A percentile compares a stretch with the other conserved stretches of the same genome.
phyloP scores from a whole-genome alignment of 2,888 invertebrate genomes.

The Achlya flavicornis region DNA sequence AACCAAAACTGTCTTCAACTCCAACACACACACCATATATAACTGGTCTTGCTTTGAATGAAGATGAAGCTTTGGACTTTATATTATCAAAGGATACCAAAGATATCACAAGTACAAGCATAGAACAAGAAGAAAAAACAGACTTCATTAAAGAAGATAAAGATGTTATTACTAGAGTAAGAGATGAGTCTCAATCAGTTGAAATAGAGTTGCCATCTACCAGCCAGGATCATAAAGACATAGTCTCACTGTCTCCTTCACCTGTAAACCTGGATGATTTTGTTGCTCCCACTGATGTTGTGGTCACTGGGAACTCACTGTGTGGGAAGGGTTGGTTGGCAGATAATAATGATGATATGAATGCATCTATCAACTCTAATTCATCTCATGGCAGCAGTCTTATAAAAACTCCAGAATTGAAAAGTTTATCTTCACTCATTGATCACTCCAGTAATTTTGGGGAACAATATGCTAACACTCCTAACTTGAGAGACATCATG shows the following conservation, averaged over 20 bases:
- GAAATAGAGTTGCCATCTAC: conserved; percentile 62
- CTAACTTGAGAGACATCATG: conserved; percentile 86
- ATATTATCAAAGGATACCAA: conserved; percentile 83
- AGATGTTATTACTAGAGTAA: conserved; percentile 24
- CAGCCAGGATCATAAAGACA: conserved; percentile 54
- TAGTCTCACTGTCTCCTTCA: conserved; percentile 53
- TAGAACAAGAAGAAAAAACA: conserved; percentile 28
- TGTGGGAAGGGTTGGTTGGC: conserved; percentile 86
- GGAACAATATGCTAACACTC: conserved; percentile 60
- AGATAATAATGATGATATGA: conserved; percentile 83
- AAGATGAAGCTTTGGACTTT: conserved; percentile 89
- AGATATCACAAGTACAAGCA: conserved; percentile 44
- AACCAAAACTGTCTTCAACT: conserved; percentile 66
- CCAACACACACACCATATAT: conserved; percentile 63
- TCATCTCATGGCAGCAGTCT: conserved; percentile 80
- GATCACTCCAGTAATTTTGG: conserved; percentile 67
- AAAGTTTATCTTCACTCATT: conserved; percentile 74
- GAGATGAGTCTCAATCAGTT: conserved; percentile 32
- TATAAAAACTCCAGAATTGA: conserved; percentile 79
- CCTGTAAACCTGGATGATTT: conserved; percentile 67
- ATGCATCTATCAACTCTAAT: conserved; percentile 76
- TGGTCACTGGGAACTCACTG: conserved; percentile 86
- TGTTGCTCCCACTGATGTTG: conserved; percentile 57
- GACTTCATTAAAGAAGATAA: conserved; percentile 32
- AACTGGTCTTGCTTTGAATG: conserved; percentile 81